A percentile compares a stretch with the other conserved stretches of the same genome.
phyloP scores from a whole-genome alignment of 2,888 invertebrate genomes.

The Thalpophila matura region DNA sequence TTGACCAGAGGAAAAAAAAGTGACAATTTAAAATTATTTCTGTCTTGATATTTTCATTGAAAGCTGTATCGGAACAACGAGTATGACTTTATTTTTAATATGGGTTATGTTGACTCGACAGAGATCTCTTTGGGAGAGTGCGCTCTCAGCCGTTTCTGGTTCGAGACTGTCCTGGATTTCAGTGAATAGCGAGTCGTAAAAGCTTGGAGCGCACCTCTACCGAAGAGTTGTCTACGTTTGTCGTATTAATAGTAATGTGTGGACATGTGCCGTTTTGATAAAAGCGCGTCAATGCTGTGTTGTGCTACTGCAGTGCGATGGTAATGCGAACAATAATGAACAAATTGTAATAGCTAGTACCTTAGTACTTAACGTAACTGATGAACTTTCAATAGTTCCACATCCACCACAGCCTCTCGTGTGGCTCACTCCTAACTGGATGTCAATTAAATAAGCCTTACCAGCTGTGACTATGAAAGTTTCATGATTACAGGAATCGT shows the following conservation, averaged over 20 bases:
- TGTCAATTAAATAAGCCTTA: slow-evolving; percentile 88
- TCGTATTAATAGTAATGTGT: slow-evolving; percentile 74
- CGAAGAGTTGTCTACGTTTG: slow-evolving; percentile 66
- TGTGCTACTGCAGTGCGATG: slow-evolving; percentile 59
- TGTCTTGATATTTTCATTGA: slow-evolving; percentile 89
- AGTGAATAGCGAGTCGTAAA: slow-evolving; percentile 31
- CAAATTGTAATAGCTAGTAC: slow-evolving; percentile 71
- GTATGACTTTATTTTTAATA: slow-evolving; percentile 78
- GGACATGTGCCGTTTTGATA: slow-evolving; percentile 80
- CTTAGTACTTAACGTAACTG: slow-evolving; percentile 78
- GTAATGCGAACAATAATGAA: slow-evolving; percentile 59
- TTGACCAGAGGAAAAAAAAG: slow-evolving; percentile 81
- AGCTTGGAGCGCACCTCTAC: slow-evolving; percentile 62
- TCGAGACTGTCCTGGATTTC: slow-evolving; percentile 30
- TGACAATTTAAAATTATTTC: slow-evolving; percentile 90
- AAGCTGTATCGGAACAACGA: slow-evolving; percentile 80
- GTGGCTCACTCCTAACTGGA: slow-evolving; percentile 75
- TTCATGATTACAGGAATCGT: slow-evolving; percentile 74
- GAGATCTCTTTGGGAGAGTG: slow-evolving; percentile 65
- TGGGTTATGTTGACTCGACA: slow-evolving; percentile 76
- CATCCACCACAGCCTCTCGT: slow-evolving; percentile 70
- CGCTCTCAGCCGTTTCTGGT: slow-evolving; percentile 61
- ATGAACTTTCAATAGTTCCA: slow-evolving; percentile 81
- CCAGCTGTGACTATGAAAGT: slow-evolving; percentile 80
- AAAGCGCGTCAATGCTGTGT: slow-evolving; percentile 65